These are phyloP conservation scores for Tetranychus cinnabarinus DNA, from an alignment of 1,140 invertebrate species.

Conservation along the genomic window DNA sequence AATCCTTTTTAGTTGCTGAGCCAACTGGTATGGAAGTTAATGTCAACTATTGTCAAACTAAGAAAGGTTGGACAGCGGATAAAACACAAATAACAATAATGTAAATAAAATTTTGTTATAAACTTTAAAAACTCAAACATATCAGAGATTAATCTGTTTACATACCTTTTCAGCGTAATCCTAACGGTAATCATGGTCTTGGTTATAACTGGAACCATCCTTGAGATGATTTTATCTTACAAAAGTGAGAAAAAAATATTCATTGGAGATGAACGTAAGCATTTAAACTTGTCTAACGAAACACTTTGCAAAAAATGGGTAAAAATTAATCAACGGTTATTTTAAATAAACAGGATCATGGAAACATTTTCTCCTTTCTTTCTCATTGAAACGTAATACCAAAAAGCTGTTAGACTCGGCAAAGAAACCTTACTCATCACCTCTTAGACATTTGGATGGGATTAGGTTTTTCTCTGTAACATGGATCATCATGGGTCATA, in stretches of 20 bases:
- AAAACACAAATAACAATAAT: background rate
- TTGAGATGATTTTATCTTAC: background rate
- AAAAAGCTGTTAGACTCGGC: background rate
- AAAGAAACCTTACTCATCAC: background rate
- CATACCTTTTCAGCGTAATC: background rate
- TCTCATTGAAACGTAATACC: background rate
- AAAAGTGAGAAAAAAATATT: background rate
- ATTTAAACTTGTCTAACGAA: background rate
- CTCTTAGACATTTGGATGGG: conserved; percentile 11
- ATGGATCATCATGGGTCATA: conserved; percentile 24
- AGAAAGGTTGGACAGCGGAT: background rate
- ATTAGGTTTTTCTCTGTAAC: conserved; percentile 19
- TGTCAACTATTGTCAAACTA: background rate
- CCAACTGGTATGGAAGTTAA: background rate
- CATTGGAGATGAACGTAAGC: background rate
- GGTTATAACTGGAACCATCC: background rate
- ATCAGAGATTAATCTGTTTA: background rate
- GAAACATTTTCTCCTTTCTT: background rate
- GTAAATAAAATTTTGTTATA: background rate
- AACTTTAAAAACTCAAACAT: background rate
- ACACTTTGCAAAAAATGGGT: too few species aligned
- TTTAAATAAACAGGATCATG: background rate
- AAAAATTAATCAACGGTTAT: too few species aligned
- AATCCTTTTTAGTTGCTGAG: background rate
- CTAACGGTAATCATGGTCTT: background rate